Percentiles rank a stretch among this genome's conserved stretches.
Conservation (phyloP, 1,140 invertebrate species). For the Arctopsyche grandis region DNA sequence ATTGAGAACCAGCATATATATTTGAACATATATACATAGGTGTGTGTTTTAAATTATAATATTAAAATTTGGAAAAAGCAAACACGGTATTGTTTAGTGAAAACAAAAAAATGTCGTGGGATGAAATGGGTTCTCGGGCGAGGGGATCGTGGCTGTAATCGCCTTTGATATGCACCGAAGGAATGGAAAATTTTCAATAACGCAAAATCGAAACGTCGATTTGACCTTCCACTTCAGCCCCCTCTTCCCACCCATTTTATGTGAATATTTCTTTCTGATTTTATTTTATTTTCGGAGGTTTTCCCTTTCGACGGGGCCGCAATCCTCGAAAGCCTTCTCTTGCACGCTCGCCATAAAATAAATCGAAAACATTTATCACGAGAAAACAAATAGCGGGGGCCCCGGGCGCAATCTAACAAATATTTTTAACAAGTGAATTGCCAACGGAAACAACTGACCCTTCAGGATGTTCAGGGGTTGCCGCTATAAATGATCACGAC, state of each 20-base stretch:
- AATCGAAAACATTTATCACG: conserved; percentile 45
- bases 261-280: conserved; percentile 15
- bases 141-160: conserved; percentile 1
- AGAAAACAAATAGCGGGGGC: conserved; percentile 38
- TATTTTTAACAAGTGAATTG: conserved; percentile 36
- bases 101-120: background rate
- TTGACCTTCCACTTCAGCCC: background rate
- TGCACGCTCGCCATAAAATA: conserved; percentile 42
- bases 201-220: conserved; percentile 29
- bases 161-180: conserved; percentile 30
- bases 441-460: conserved; percentile 33
- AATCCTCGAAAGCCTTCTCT: conserved; percentile 31
- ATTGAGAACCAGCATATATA: no score
- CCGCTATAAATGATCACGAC: no score
- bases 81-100: no score
- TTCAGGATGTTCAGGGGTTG: conserved; percentile 5
- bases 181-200: conserved; percentile 45
- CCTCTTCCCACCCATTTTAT: conserved; percentile 15
- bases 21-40: no score
- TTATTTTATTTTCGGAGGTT: conserved; percentile 3
- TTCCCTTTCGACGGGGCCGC: background rate
- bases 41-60: no score
- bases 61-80: no score
- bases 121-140: background rate
- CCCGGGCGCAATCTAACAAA: conserved; percentile 11